Evolutionary conservation across 2,113 vertebrate genomes (phyloP).

Genomic region (Falco punctatus): DNA sequence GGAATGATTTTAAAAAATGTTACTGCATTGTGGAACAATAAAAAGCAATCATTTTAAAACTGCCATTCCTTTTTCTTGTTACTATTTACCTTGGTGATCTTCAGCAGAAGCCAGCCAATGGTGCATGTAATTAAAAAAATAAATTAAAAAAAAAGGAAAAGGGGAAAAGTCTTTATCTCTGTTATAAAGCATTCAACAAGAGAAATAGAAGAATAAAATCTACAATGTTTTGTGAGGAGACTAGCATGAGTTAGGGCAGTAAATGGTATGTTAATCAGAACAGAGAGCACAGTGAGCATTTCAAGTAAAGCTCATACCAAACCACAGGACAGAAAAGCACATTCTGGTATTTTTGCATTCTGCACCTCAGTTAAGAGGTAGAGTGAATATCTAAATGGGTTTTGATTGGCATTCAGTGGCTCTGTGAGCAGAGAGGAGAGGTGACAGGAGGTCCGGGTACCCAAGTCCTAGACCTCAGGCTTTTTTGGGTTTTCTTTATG

Average conservation of each 20-base stretch:
- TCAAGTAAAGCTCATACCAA: background rate
- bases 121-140: background rate
- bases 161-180: background rate
- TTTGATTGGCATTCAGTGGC: background rate
- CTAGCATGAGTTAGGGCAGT: background rate
- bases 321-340: background rate
- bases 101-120: background rate
- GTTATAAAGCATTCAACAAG: background rate
- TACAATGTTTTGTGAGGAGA: background rate
- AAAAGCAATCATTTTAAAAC: background rate
- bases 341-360: background rate
- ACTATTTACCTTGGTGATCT: background rate
- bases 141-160: background rate
- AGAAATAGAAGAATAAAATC: background rate
- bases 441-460: background rate
- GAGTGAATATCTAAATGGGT: background rate
- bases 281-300: background rate
- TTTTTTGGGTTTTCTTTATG: background rate
- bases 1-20: background rate
- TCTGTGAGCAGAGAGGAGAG: background rate
- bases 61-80: background rate
- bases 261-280: background rate
- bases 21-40: background rate
- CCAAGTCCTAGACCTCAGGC: rapidly evolving
- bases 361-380: background rate